Evolutionary conservation across 2,888 invertebrate species (phyloP).

Genomic region (Orthonychiurus folsomi): DNA sequence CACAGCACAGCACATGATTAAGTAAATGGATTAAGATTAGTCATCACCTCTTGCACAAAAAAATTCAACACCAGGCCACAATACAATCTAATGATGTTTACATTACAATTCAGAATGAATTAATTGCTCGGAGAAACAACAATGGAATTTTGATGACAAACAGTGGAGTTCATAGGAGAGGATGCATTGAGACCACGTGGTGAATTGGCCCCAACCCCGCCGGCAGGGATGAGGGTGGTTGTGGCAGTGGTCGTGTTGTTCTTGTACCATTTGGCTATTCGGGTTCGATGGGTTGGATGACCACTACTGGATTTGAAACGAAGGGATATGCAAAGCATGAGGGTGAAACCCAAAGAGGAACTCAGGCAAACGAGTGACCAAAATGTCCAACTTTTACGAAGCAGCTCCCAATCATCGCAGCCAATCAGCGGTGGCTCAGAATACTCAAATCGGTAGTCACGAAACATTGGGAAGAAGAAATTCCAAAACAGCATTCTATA

Average conservation of each 20-base stretch:
- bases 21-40: too few relatives aligned
- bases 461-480: conserved; percentile 40
- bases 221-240: neutral
- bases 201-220: neutral
- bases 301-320: neutral
- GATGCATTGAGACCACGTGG: too few relatives aligned
- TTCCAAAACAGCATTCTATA: conserved; percentile 40
- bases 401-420: conserved; percentile 34
- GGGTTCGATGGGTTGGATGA: neutral
- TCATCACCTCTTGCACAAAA: too few relatives aligned
- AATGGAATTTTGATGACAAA: too few relatives aligned
- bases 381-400: conserved; percentile 31
- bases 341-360: conserved; percentile 17
- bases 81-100: too few relatives aligned
- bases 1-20: too few relatives aligned
- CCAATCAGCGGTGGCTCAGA: conserved; percentile 17
- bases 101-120: too few relatives aligned
- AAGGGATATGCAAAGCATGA: neutral
- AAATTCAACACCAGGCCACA: too few relatives aligned
- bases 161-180: too few relatives aligned
- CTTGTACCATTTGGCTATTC: neutral
- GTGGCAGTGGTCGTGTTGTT: neutral
- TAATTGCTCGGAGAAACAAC: too few relatives aligned
- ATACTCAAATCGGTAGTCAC: conserved; percentile 35
- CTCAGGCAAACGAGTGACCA: conserved; percentile 29